Base-by-base conservation (phyloP, 2,888 invertebrate species). In the Acleris holmiana region DNA sequence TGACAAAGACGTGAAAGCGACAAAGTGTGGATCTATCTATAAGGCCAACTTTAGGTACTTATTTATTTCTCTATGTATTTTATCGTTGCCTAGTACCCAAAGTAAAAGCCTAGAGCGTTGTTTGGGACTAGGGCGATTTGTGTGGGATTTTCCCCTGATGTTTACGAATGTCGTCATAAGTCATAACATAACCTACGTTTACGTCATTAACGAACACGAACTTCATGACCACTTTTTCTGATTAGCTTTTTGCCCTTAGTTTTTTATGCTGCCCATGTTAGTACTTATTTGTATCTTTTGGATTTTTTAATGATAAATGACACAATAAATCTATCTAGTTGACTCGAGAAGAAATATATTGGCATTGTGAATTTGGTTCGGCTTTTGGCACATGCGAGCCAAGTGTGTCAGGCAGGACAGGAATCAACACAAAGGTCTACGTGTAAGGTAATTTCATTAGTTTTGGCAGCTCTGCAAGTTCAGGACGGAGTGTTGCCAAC, bases 391-490 rank as follows among this genome's bases (percentile, higher is more conserved):
- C 35, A 15, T 35, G 54, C 25, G 51, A 25, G 67, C 67, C 67
- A 67, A 56, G 55, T 49, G 58, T 59, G 59, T 62, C 62, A 53
- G 17, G 35, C 10, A 47, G n/a, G n/a, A n/a, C n/a, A 10, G 17
- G 40, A 58, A 40, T 21, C 46, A 44, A 18, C 50, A 54, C 19
- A 46, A 55, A 17, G n/a, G 1, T 47, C 18, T 18, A 56, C 25
- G 44, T 60, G 60, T 18, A 40, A 65, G 65, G 58, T 63, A 67
- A 66, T 59, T 48, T 49, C 25, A 35, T 53, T 7, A 41, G 25
- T 66, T 66, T 35, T 69, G 67, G 67, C 69, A 69, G 47, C 35
- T 41, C 44, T 60, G 60, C 44, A 15, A 29, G 8, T 19, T 23
- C 17, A 23, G 19, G 6, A 25, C 17, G n/a, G 29, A 29, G 56